These are phyloP conservation scores for Spondyliosoma cantharus DNA, from an alignment of 2,797 vertebrate genomes.

Conservation along the genomic window DNA sequence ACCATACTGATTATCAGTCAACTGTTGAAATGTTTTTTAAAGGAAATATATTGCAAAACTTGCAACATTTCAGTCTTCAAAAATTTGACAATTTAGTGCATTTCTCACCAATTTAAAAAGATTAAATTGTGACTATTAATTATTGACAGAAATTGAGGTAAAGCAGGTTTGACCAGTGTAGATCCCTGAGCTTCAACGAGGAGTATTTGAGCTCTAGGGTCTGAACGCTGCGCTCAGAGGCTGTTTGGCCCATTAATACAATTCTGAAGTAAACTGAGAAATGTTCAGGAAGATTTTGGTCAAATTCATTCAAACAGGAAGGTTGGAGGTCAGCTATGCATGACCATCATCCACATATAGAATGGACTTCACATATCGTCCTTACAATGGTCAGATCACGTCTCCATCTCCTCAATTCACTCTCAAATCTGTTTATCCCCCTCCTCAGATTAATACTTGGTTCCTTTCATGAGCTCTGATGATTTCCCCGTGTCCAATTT, in stretches of 20 bases:
- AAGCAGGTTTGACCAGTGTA: not conserved
- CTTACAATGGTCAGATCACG: not conserved
- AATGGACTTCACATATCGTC: not conserved
- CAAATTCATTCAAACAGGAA: not conserved
- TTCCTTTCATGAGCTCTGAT: not conserved
- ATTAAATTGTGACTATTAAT: not conserved
- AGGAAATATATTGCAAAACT: not conserved
- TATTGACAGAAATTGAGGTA: not conserved
- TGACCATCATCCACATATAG: not conserved
- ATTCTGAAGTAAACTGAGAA: not conserved
- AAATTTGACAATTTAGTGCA: not conserved
- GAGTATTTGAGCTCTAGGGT: not conserved
- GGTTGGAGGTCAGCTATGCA: not conserved
- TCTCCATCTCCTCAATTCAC: not conserved
- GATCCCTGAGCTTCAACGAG: not conserved
- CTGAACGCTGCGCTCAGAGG: not conserved
- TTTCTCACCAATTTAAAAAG: not conserved
- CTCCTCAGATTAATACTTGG: not conserved
- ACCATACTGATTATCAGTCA: not conserved
- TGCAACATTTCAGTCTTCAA: not conserved
- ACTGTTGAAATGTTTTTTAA: not conserved
- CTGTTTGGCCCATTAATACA: not conserved
- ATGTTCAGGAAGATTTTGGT: too few relatives aligned
- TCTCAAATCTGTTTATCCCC: not conserved
- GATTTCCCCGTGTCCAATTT: not conserved